Conservation (phyloP, 1,140 invertebrate genomes). For the Plodia interpunctella region DNA sequence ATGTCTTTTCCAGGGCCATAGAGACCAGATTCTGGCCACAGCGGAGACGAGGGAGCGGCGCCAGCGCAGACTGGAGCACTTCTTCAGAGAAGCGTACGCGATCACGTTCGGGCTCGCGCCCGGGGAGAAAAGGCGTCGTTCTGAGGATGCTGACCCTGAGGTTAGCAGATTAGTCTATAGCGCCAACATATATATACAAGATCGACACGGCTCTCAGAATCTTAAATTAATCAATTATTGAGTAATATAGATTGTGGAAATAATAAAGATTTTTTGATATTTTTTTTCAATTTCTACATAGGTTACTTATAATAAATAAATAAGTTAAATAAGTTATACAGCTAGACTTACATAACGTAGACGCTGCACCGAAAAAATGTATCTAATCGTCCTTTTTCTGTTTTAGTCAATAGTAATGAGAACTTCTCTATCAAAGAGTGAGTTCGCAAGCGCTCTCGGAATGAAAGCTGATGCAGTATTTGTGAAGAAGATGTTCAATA, state of each 20-base stretch:
- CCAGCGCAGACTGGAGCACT: constrained; percentile 96
- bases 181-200: too few species aligned
- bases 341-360: too few species aligned
- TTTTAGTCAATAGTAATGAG: constrained; percentile 89
- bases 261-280: too few species aligned
- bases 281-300: too few species aligned
- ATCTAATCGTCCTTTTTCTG: background rate
- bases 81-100: constrained; percentile 98
- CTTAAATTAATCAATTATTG: too few species aligned
- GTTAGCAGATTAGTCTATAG: constrained; percentile 43
- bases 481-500: constrained; percentile 99
- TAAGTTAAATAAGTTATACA: too few species aligned
- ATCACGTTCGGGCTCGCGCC: constrained; percentile 92
- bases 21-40: constrained; percentile 93
- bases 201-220: too few species aligned
- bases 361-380: too few species aligned
- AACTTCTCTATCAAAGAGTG: constrained; percentile 94
- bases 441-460: constrained; percentile 97
- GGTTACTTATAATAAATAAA: too few species aligned
- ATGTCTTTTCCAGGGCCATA: constrained; percentile 59
- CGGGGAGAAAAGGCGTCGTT: constrained; percentile 83
- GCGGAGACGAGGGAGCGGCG: constrained; percentile 97
- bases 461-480: constrained; percentile 98
- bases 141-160: constrained; percentile 88
- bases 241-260: too few species aligned